Evolutionary conservation across 2,888 invertebrate genomes (phyloP), one percentile per base, ranked within the genome.

Genomic region (Frankliniella intonsa): DNA sequence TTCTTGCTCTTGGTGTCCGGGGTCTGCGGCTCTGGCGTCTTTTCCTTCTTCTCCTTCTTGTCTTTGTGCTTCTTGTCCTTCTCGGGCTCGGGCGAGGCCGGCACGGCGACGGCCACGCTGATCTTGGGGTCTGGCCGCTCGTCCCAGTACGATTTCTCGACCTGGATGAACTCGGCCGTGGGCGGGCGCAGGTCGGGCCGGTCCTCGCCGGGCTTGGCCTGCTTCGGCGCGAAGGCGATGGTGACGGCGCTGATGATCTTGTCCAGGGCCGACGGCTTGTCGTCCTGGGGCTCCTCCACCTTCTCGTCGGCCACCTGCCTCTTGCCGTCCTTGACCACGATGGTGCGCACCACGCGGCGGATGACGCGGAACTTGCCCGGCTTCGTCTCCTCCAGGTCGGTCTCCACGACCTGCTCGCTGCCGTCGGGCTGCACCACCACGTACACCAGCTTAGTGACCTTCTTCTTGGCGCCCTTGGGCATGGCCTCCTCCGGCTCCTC

Each of bases 391-490:
- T 55, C 55, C 14, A 55, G 55, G 17, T 55, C 55, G 17, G 55
- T 55, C 1, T 55, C 55, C 14, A 55, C 55, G 55, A 55, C 55
- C 55, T 55, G 55, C 55, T 55, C 55, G 12, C 17, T 55, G 55
- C 55, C 55, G 55, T 55, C 55, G 55, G 55, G 55, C 12, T 14
- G 55, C 1, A 17, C 55, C 12, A 55, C 17, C 14, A 55, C 55
- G 55, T 55, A 55, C 55, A 55, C 55, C 55, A 55, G 55, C 55
- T 55, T 55, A 7, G 55, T 55, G 55, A 55, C 55, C 17, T 55
- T 55, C 55, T 55, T 55, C 55, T 55, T 55, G 55, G 55, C 55
- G 55, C 55, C 55, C 55, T 55, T 55, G 55, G 55, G 55, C 55
- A 55, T 55, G 55, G 55, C 55, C 14, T 55, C 55, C 55, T 55